These are phyloP conservation scores for Pithys albifrons DNA, from an alignment of 2,113 vertebrate species.

Conservation along the genomic window DNA sequence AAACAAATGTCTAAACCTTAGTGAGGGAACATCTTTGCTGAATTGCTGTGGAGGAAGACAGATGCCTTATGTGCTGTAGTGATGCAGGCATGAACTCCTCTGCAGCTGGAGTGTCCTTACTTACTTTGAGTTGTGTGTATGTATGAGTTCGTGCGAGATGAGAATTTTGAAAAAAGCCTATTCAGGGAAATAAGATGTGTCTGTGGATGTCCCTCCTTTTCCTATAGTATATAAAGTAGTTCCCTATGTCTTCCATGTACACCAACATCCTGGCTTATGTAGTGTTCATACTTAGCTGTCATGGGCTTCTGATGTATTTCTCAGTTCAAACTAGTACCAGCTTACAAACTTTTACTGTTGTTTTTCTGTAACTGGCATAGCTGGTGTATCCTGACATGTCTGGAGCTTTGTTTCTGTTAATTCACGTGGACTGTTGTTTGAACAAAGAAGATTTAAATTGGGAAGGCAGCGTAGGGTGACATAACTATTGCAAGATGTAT, in stretches of 20 bases:
- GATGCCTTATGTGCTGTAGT: rapidly evolving
- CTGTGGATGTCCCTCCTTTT: neutral
- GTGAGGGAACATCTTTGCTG: neutral
- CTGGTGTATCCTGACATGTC: neutral
- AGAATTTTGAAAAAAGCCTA: neutral
- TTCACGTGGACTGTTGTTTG: neutral
- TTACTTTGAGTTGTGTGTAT: neutral
- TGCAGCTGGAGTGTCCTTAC: neutral
- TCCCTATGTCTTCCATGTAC: neutral
- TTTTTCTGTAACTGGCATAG: neutral
- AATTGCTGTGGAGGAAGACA: neutral
- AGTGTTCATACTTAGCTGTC: neutral
- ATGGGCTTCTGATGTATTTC: neutral
- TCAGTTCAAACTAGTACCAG: neutral
- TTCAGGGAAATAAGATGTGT: neutral
- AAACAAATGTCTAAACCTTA: neutral
- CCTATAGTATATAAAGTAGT: neutral
- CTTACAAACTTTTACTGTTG: neutral
- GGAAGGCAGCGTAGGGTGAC: neutral
- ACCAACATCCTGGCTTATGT: neutral
- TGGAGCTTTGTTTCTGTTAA: neutral
- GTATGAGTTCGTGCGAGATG: neutral
- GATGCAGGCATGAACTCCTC: neutral
- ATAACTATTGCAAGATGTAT: neutral
- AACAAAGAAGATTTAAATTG: neutral